phyloP scores from a whole-genome alignment of 2,888 invertebrate genomes.

The Lamellibrachia satsuma region DNA sequence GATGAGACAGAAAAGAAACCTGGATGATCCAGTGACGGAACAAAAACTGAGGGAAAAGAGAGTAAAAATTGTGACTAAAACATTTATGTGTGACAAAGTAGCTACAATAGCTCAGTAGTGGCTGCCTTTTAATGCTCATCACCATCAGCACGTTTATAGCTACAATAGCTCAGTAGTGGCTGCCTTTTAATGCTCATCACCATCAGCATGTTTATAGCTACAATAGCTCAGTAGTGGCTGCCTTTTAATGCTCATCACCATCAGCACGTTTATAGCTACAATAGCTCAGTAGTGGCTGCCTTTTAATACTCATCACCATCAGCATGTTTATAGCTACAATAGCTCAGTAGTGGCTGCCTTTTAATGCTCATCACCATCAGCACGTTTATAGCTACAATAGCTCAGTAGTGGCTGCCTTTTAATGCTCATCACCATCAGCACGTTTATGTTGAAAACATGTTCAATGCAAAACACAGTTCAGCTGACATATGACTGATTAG shows the following conservation, averaged over 20 bases:
- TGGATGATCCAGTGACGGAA: too few species aligned
- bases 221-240: background rate
- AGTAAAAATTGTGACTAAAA: too few species aligned
- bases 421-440: background rate
- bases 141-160: background rate
- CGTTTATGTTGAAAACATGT: background rate
- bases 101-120: too few species aligned
- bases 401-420: background rate
- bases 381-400: background rate
- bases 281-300: background rate
- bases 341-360: background rate
- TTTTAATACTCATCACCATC: background rate
- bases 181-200: background rate
- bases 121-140: background rate
- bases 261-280: background rate
- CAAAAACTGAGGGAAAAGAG: background rate
- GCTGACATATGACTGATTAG: background rate
- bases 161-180: too few species aligned
- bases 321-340: background rate
- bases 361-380: background rate
- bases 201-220: background rate
- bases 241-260: background rate
- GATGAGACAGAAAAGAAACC: too few species aligned
- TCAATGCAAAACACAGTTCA: background rate
- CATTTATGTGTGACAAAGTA: too few species aligned